A percentile compares a stretch with the other conserved stretches of the same genome.
Conservation (phyloP, 2,113 vertebrate genomes). For the Hymenochirus boettgeri region DNA sequence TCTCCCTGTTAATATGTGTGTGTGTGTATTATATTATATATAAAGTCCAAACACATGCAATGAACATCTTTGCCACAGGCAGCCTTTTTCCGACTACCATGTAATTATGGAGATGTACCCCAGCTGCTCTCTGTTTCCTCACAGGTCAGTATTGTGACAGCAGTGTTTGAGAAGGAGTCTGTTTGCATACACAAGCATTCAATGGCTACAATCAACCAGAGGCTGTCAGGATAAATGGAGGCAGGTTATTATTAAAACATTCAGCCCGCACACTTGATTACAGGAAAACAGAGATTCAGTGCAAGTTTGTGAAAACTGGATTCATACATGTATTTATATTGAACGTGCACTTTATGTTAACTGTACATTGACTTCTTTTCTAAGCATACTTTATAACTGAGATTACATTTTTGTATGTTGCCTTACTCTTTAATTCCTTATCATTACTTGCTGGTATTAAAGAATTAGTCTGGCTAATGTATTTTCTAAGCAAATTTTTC, state of each 20-base stretch:
- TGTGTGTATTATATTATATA: no score
- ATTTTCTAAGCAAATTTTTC: no score
- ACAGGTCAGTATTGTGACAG: constrained; percentile 21
- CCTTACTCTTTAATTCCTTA: no score
- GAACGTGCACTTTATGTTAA: no score
- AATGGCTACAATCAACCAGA: constrained; percentile 11
- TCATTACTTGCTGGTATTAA: no score
- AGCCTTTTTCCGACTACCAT: constrained; percentile 23
- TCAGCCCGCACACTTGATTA: constrained; percentile 8
- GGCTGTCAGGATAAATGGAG: constrained; percentile 19
- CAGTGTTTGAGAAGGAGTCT: constrained; percentile 18
- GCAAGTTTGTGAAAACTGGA: no score
- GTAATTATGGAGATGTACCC: constrained; percentile 30
- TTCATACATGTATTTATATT: no score
- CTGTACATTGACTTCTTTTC: no score
- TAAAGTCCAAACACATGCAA: constrained; percentile 21
- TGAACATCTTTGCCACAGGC: constrained; percentile 21
- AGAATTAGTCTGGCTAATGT: no score
- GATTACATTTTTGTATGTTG: no score
- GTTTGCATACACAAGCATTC: constrained; percentile 33
- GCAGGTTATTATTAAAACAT: constrained; percentile 4
- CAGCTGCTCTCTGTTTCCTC: constrained; percentile 33
- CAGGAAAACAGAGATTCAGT: constrained; percentile 10
- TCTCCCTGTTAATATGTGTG: no score
- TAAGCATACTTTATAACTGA: no score